Conservation (phyloP, 2,797 vertebrate species). For the Crotalus adamanteus region DNA sequence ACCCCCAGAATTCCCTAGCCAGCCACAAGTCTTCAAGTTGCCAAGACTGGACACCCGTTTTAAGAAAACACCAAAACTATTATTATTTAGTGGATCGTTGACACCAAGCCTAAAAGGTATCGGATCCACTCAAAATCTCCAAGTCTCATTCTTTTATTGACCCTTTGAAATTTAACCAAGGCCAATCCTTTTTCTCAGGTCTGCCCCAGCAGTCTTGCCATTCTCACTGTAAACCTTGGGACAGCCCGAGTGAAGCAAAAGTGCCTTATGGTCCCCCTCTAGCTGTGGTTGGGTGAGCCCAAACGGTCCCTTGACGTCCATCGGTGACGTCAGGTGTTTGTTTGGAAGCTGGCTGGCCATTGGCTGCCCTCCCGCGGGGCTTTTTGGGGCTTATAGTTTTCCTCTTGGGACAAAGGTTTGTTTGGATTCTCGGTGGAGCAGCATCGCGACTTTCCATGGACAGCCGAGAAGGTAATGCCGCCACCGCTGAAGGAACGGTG, state of each 20-base stretch:
- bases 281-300: not conserved
- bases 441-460: not conserved
- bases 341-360: conserved; percentile 3
- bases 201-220: rapidly evolving
- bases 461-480: conserved; percentile 3
- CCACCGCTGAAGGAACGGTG: rapidly evolving
- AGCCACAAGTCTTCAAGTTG: not conserved
- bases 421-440: too few relatives aligned
- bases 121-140: not conserved
- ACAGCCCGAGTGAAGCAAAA: not conserved
- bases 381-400: conserved; percentile 8
- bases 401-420: not conserved
- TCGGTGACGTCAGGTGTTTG: not conserved
- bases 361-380: not conserved
- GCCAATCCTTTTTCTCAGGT: not conserved
- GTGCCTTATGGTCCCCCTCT: conserved; percentile 37
- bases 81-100: not conserved
- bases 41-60: not conserved
- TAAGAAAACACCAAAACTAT: not conserved
- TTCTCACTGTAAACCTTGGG: too few relatives aligned
- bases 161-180: not conserved
- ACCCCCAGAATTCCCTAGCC: not conserved
- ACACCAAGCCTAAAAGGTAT: not conserved
- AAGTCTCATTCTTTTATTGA: not conserved
- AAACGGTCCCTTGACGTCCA: not conserved